Evolutionary conservation across 2,113 vertebrate species (phyloP).

Genomic region (Bolborhynchus lineola): DNA sequence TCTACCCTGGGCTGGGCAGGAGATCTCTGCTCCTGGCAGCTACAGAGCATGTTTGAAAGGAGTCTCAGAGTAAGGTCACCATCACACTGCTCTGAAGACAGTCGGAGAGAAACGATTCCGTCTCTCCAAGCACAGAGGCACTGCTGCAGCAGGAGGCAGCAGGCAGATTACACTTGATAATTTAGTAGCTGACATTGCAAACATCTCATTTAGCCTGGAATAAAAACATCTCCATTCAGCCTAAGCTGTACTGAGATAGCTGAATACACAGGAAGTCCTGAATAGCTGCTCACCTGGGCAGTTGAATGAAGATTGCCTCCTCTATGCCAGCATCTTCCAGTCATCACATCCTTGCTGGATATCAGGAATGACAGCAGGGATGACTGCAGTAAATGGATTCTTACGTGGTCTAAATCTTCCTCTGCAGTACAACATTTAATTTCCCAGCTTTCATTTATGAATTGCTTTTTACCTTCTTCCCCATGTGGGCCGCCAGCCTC

Average conservation of each 20-base stretch:
- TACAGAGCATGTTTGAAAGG: neutral
- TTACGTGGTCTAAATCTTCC: neutral
- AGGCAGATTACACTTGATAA: neutral
- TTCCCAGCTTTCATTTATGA: neutral
- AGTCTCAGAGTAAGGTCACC: neutral
- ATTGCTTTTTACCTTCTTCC: neutral
- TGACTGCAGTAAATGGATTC: neutral
- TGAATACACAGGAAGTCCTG: neutral
- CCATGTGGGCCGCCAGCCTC: neutral
- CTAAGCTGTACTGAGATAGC: neutral
- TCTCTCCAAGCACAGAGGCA: neutral
- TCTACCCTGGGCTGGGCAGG: neutral
- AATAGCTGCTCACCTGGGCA: neutral
- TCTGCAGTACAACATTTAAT: neutral
- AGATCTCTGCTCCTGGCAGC: neutral
- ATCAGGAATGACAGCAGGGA: neutral
- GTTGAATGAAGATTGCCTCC: neutral
- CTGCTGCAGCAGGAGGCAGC: conserved; percentile 3
- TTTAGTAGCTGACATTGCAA: conserved; percentile 38
- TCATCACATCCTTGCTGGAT: neutral
- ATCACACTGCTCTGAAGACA: neutral
- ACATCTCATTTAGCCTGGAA: conserved; percentile 12
- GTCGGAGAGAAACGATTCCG: neutral
- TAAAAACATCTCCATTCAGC: conserved; percentile 17
- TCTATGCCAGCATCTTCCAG: neutral